Base-by-base conservation (phyloP, 2,113 vertebrate genomes). In the Nesoenas mayeri region DNA sequence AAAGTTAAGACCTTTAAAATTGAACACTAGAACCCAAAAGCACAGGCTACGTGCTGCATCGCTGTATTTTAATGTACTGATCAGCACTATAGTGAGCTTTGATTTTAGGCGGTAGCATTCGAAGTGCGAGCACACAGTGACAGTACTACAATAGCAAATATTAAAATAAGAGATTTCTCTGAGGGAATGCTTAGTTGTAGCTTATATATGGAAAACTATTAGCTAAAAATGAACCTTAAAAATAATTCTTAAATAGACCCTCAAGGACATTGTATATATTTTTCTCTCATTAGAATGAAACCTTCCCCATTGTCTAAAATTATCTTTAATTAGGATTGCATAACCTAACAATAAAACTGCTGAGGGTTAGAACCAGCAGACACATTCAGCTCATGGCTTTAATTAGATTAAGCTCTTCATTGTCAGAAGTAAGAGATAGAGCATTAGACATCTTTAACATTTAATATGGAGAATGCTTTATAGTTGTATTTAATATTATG, bases 261-360 rank as follows among this genome's bases (percentile, higher is more conserved):
- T 3, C 38, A 89, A 96, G 79, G 57, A 91, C 62, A 66, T 40
- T 89, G 24, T 91, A 57, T 84, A 32, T 82, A 72, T 82, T 92
- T 97, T 95, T 91, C 88, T 89, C 81, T 93, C 58, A 56, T 95
- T 91, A 90, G 91, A 87, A 84, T 20, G 57, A 42, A 20, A 75
- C 58, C 38, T 92, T 91, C 95, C 40, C 74, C 84, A 71, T 93
- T 95, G 93, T 95, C 89, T 88, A 88, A 91, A 96, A 94, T 97
- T 95, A 88, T 97, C 96, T 97, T 95, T 97, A 97, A 96, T 96
- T 96, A 95, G 88, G 57, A 70, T 97, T 97, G 95, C 77, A 75
- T 97, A 97, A 96, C 64, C 71, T 93, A 90, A 92, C 92, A 94
- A 91, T 94, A 88, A 94, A 96, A 95, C 84, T 97, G 85, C 94